These are phyloP conservation scores for Amphimedon queenslandica DNA, from an alignment of 37 sponge, comb jelly and placozoan species.

Conservation along the genomic window DNA sequence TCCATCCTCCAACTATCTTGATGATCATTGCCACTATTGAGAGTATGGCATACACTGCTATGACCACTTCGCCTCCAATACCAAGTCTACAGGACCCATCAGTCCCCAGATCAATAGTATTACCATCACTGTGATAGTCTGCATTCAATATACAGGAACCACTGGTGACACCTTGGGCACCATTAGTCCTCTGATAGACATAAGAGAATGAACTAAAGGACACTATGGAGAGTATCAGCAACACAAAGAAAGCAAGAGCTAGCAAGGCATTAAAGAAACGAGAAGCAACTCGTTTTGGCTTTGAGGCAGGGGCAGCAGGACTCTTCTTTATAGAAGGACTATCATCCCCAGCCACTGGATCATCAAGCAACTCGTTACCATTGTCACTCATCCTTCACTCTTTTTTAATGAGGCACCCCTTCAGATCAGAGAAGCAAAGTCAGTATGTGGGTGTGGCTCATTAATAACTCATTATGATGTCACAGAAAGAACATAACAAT, in stretches of 20 bases:
- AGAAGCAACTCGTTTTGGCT: constrained; percentile 1
- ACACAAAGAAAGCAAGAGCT: not conserved
- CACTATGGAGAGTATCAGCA: not conserved
- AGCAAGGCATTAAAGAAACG: not conserved
- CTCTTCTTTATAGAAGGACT: too few species aligned
- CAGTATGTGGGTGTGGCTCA: not conserved
- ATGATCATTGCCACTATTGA: not conserved
- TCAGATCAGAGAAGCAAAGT: not conserved
- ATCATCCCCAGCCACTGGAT: too few species aligned
- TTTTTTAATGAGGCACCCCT: not conserved
- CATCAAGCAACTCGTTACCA: too few species aligned
- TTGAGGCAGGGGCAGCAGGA: too few species aligned
- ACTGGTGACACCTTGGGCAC: not conserved
- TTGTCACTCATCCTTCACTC: too few species aligned
- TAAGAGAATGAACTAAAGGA: not conserved
- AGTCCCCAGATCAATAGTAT: not conserved
- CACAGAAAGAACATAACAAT: not conserved
- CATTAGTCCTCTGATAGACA: not conserved
- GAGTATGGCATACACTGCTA: not conserved
- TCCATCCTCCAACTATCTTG: not conserved
- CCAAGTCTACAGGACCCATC: not conserved
- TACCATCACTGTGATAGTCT: not conserved
- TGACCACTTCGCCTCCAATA: not conserved
- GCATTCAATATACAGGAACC: not conserved
- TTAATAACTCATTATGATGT: not conserved